These are phyloP conservation scores for Drosophila ogumai DNA, from an alignment of 1,140 invertebrate species.

Conservation along the genomic window DNA sequence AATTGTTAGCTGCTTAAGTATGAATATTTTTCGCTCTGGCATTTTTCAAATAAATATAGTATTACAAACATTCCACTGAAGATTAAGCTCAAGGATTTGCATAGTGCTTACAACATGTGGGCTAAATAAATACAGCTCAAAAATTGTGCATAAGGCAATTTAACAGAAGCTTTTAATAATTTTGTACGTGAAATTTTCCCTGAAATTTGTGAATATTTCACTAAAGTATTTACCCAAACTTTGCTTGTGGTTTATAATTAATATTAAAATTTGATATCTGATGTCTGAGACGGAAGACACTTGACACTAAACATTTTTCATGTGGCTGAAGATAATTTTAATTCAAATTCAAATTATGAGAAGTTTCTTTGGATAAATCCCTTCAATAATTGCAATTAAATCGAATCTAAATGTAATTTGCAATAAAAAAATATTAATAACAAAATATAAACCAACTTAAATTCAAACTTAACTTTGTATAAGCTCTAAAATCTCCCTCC, in stretches of 20 bases:
- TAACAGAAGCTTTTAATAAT: slow-evolving; percentile 5
- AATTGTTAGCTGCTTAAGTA: slow-evolving; percentile 53
- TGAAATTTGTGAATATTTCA: not conserved
- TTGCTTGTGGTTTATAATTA: not conserved
- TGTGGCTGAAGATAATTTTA: not conserved
- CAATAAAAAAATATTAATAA: not conserved
- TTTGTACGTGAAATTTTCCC: not conserved
- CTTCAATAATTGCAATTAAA: too few relatives aligned
- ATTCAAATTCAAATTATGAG: too few relatives aligned
- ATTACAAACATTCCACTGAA: slow-evolving; percentile 40
- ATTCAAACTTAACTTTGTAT: too few relatives aligned
- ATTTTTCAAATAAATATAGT: slow-evolving; percentile 50
- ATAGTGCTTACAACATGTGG: slow-evolving; percentile 26
- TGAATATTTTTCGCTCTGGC: slow-evolving; percentile 44
- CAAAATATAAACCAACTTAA: too few relatives aligned
- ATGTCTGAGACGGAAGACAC: not conserved
- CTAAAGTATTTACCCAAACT: not conserved
- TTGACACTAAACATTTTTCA: not conserved
- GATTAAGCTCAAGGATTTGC: slow-evolving; percentile 45
- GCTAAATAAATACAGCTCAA: slow-evolving; percentile 8
- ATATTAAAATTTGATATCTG: not conserved
- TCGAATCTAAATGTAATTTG: not conserved
- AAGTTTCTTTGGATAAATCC: too few relatives aligned
- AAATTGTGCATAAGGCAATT: slow-evolving; percentile 4
- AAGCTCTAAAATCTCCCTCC: not conserved